phyloP scores from a whole-genome alignment of 2,888 invertebrate species.

The Merodon equestris region DNA sequence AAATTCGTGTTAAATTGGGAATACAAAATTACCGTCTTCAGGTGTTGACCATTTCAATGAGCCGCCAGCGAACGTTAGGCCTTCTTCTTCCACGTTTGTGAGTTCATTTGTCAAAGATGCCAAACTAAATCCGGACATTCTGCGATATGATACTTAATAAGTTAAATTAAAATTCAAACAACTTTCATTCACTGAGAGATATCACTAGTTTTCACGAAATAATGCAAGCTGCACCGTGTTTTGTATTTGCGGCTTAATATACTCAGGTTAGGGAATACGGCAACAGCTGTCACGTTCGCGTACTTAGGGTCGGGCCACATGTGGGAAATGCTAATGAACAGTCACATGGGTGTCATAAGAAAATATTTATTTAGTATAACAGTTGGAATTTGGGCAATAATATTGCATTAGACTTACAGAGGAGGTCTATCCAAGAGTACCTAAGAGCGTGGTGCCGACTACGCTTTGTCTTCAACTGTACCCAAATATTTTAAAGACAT shows the following conservation, averaged over 20 bases:
- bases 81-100: conserved; percentile 76
- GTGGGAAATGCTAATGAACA: too few species aligned
- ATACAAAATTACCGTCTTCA: conserved; percentile 85
- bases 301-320: conserved; percentile 12
- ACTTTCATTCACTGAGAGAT: background rate
- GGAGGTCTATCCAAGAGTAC: too few species aligned
- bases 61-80: conserved; percentile 90
- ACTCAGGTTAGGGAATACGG: conserved; percentile 16
- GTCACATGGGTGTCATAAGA: too few species aligned
- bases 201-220: background rate
- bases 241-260: conserved; percentile 8
- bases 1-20: too few species aligned
- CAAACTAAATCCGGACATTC: conserved; percentile 45
- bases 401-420: too few species aligned
- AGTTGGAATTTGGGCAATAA: too few species aligned
- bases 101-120: conserved; percentile 64
- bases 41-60: conserved; percentile 88
- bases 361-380: too few species aligned
- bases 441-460: too few species aligned
- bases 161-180: background rate
- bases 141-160: background rate
- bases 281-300: conserved; percentile 25
- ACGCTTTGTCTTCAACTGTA: too few species aligned
- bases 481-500: too few species aligned
- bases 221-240: background rate